These are phyloP conservation scores for Agriopis aurantiaria DNA, from an alignment of 2,888 invertebrate genomes.

Conservation along the genomic window DNA sequence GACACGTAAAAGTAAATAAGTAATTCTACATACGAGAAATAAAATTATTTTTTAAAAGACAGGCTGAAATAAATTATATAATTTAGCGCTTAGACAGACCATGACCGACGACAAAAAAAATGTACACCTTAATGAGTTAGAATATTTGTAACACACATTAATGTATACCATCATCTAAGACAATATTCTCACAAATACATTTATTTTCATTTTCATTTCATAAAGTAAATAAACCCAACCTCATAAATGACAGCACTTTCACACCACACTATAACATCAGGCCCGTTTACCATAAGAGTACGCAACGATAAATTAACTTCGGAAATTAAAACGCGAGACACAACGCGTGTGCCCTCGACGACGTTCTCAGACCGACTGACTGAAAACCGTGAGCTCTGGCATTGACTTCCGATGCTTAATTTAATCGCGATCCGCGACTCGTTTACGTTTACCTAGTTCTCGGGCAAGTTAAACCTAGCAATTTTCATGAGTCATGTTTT, in stretches of 20 bases:
- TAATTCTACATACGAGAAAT: background rate
- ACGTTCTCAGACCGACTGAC: constrained; percentile 42
- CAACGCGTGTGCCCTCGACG: constrained; percentile 26
- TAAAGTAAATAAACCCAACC: constrained; percentile 12
- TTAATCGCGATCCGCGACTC: constrained; percentile 18
- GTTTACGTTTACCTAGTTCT: constrained; percentile 23
- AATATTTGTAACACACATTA: no score
- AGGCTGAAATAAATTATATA: no score
- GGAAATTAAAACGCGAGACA: constrained; percentile 36
- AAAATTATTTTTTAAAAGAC: no score
- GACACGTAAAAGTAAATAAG: background rate
- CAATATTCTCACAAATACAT: no score
- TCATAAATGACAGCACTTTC: constrained; percentile 25
- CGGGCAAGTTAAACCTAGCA: background rate
- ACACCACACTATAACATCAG: constrained; percentile 22
- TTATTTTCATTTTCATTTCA: no score
- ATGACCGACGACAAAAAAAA: no score
- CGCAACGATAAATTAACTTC: constrained; percentile 32
- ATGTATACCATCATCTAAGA: no score
- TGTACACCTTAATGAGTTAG: no score
- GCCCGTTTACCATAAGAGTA: constrained; percentile 10
- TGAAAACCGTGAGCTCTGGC: constrained; percentile 32
- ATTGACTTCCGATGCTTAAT: constrained; percentile 46
- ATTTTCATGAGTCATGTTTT: constrained; percentile 2
- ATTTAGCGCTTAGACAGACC: no score